Percentiles rank a stretch among this genome's conserved stretches.
These are phyloP conservation scores for Bombus pyrosoma DNA, from an alignment of 1,140 invertebrate species.

Conservation along the genomic window DNA sequence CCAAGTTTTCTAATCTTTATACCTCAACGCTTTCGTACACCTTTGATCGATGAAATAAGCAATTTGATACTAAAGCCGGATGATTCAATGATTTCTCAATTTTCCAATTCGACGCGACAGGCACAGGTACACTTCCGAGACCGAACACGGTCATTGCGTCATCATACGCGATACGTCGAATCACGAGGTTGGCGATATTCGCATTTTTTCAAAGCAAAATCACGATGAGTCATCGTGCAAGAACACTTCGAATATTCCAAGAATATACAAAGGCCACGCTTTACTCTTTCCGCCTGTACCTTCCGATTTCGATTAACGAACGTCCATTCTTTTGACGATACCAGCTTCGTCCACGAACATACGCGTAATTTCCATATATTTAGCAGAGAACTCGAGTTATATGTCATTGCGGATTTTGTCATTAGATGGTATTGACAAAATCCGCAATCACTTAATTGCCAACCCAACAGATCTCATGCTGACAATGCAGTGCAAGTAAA, in stretches of 20 bases:
- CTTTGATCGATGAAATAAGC: too few relatives aligned
- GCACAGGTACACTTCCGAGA: not conserved
- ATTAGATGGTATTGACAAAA: too few relatives aligned
- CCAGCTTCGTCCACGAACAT: not conserved
- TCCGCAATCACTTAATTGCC: too few relatives aligned
- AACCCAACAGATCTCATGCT: not conserved
- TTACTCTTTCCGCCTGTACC: not conserved
- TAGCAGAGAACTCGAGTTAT: not conserved
- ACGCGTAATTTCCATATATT: too few relatives aligned
- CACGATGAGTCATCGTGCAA: not conserved
- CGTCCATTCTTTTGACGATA: not conserved
- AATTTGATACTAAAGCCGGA: not conserved
- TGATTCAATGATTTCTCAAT: not conserved
- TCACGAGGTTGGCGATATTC: not conserved
- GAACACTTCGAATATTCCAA: too few relatives aligned
- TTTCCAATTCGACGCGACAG: too few relatives aligned
- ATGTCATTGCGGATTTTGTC: not conserved
- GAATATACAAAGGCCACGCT: not conserved
- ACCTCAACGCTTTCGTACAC: too few relatives aligned
- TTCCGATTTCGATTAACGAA: conserved; percentile 6
- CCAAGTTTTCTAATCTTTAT: not conserved
- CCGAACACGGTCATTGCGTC: not conserved
- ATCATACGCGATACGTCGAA: not conserved
- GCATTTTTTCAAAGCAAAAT: conserved; percentile 12
- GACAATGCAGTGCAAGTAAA: not conserved